Evolutionary conservation across 1,140 invertebrate species (phyloP), one percentile per base, ranked within the genome.

Genomic region (Lepidurus arcticus): DNA sequence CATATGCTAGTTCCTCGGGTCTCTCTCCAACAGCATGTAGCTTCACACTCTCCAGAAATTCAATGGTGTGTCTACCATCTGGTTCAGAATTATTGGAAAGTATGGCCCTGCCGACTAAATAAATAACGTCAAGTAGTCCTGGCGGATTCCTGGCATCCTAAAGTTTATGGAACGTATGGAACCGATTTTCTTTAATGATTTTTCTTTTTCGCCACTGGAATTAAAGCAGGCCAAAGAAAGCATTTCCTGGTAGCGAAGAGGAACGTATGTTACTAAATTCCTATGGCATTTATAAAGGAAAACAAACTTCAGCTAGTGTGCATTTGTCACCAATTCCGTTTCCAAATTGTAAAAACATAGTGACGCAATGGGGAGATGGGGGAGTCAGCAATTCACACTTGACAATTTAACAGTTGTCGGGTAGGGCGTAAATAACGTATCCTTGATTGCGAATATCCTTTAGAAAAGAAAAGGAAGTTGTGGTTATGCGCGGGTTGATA

Each of bases 81-180:
- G 53, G 53, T 21, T 65, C 6, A 8, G 3, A 65, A 65, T 65
- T 65, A 65, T 65, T 65, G 53, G 53, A 13, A 13, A 65, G 53
- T 65, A 10, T 65, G 53, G 53, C 53, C 16, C 53, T 65, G 13
- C 53, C 21, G 21, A 65, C 53, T 65, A 65, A 65, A 65, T 65
- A 65, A 65, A 65, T 65, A 65, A 65, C 21, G 53, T 65, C 53
- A 65, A 65, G 53, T 65, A 65, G 53, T 16, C 53, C 53, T 65
- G 13, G 11, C 21, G 47, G 47, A 65, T 65, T 65, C 13, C 47
- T 65, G 53, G 53, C 53, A 10, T 65, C 53, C 6, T 21, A 21
- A 65, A 65, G 16, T 9, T 65, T 65, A 65, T 7, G 21, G 53
- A 65, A 65, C 53, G 53, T 65, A 65, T 65, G 13, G 3, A 13